Conservation (phyloP, 1,140 invertebrate genomes). For the Amyelois transitella region DNA sequence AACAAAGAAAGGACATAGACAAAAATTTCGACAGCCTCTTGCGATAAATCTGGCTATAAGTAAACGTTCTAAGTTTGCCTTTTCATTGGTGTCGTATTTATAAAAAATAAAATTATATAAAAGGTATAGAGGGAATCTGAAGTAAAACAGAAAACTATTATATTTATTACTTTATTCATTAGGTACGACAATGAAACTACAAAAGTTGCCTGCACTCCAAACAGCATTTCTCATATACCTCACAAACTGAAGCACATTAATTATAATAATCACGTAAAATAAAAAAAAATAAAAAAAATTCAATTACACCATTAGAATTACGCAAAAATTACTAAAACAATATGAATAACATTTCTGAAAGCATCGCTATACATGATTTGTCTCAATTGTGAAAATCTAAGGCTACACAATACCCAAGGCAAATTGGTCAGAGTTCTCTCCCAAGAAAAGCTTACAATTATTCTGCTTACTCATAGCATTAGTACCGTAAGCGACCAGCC, state of each 20-base stretch:
- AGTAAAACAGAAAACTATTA: slow-evolving; percentile 26
- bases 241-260: slow-evolving; percentile 67
- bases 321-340: slow-evolving; percentile 36
- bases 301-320: slow-evolving; percentile 54
- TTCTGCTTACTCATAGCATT: slow-evolving; percentile 47
- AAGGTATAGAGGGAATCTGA: too few relatives aligned
- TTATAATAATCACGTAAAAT: slow-evolving; percentile 52
- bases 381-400: slow-evolving; percentile 59
- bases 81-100: too few relatives aligned
- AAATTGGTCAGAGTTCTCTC: slow-evolving; percentile 68
- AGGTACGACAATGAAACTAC: slow-evolving; percentile 71
- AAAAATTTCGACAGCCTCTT: too few relatives aligned
- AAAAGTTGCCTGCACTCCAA: slow-evolving; percentile 71
- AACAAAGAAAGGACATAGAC: too few relatives aligned
- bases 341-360: slow-evolving; percentile 47
- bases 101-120: too few relatives aligned
- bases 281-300: slow-evolving; percentile 44
- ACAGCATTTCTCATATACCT: slow-evolving; percentile 65
- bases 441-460: slow-evolving; percentile 67
- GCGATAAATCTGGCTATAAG: too few relatives aligned
- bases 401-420: slow-evolving; percentile 67
- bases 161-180: slow-evolving; percentile 73
- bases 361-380: slow-evolving; percentile 66
- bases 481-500: slow-evolving; percentile 58
- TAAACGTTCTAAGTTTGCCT: too few relatives aligned